Evolutionary conservation across 2,888 invertebrate species (phyloP).

Genomic region (Cerastis leucographa): DNA sequence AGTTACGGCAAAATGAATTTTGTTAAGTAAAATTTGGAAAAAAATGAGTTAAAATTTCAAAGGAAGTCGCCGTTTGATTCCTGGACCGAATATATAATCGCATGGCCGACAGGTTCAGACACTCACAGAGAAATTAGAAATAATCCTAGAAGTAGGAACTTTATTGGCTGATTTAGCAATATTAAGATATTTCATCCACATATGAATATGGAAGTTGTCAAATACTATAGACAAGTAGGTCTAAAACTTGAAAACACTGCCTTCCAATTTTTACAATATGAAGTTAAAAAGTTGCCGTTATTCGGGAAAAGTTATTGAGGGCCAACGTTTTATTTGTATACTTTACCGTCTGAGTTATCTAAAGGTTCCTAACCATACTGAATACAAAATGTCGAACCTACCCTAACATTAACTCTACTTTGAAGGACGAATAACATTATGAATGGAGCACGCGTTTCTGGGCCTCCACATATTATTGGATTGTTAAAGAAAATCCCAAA

Average conservation of each 20-base stretch:
- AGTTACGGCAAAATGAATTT: neutral
- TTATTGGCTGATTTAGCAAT: too few relatives aligned
- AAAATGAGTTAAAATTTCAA: neutral
- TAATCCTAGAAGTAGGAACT: too few relatives aligned
- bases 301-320: slow-evolving; percentile 4
- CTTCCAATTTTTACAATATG: neutral
- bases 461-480: slow-evolving; percentile 45
- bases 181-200: too few relatives aligned
- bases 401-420: slow-evolving; percentile 42
- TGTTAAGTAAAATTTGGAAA: neutral
- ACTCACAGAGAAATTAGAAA: too few relatives aligned
- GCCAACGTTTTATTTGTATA: slow-evolving; percentile 1
- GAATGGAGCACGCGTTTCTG: slow-evolving; percentile 41
- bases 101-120: too few relatives aligned
- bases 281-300: neutral
- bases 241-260: neutral
- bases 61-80: neutral
- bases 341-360: slow-evolving; percentile 8
- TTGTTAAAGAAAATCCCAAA: slow-evolving; percentile 39
- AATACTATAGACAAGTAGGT: neutral
- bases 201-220: too few relatives aligned
- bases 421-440: slow-evolving; percentile 35
- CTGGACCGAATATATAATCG: neutral
- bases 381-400: slow-evolving; percentile 41
- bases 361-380: slow-evolving; percentile 14